Evolutionary conservation across 1,140 invertebrate genomes (phyloP), one percentile per base, ranked within the genome.

Genomic region (Catajapyx aquilonaris): DNA sequence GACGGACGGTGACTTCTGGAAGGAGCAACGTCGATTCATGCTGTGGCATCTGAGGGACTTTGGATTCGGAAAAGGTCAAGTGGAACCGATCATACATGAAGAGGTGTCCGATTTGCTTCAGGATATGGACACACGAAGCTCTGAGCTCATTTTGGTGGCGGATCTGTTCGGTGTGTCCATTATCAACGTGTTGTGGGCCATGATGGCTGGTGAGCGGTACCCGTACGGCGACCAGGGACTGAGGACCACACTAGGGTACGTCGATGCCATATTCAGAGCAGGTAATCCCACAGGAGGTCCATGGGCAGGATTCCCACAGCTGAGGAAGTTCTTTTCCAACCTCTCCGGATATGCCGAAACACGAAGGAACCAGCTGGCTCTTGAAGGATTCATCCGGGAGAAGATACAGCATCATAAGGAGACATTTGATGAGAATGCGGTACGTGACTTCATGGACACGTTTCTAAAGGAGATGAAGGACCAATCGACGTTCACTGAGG

Each of bases 391-490:
- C n/a, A n/a, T 45, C 5, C 38, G 41, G 31, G 43, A 47, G 17
- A 44, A 49, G 33, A 49, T 58, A 1, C 37, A 45, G 25, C 48
- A 50, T 21, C 56, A 60, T 34, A 41, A 50, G 34, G 38, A 49
- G 18, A 47, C 48, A 2, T 49, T 55, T 25, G 47, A 55, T 37
- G 38, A 39, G 3, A 45, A 51, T 4, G 48, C 49, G 31, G 48
- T 52, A 20, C 44, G 55, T 20, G 56, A 62, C 46, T 60, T 61
- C 37, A 53, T 62, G 28, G 58, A 62, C 34, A 43, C 51, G 11
- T 60, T 57, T 31, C 46, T 62, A 2, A 40, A 52, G 10, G 49
- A 57, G 38, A 48, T 53, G 34, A 38, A 52, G 9, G 18, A 39
- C 4, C 20, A 20, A 3, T 19, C 11, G 17, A 20, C 17, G 22